Conservation (phyloP, 2,888 invertebrate genomes). For the Epistrophella euchroma region DNA sequence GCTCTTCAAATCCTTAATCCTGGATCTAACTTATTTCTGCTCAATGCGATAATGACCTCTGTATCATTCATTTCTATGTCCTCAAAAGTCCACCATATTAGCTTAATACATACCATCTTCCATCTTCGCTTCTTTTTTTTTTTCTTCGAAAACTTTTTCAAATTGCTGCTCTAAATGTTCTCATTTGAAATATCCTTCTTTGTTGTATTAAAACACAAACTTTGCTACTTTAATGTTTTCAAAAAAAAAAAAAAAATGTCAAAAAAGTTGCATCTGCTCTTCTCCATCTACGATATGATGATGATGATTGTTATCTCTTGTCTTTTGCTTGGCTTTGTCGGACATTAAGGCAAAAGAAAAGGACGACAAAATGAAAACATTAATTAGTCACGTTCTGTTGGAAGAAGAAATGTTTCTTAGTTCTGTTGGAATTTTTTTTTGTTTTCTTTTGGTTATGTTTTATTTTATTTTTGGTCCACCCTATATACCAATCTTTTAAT, state of each 20-base stretch:
- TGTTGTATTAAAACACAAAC: conserved; percentile 28
- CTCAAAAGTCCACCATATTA: conserved; percentile 3
- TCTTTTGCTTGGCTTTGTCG: conserved; percentile 19
- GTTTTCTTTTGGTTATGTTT: conserved; percentile 47
- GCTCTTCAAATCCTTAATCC: not conserved
- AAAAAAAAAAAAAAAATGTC: conserved; percentile 2
- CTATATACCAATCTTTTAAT: conserved; percentile 59
- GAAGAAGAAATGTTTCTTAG: conserved; percentile 60
- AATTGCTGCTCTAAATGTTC: conserved; percentile 49
- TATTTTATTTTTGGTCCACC: conserved; percentile 43
- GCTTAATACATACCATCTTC: not conserved
- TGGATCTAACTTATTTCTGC: not conserved
- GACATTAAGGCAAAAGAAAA: conserved; percentile 37
- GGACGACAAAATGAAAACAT: conserved; percentile 57
- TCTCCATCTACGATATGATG: conserved; percentile 26
- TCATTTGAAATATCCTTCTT: conserved; percentile 45
- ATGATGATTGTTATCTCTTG: conserved; percentile 52
- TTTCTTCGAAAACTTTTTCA: conserved; percentile 23
- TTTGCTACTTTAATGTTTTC: conserved; percentile 15
- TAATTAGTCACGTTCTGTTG: conserved; percentile 74
- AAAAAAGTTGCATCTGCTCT: conserved; percentile 59
- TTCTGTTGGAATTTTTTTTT: conserved; percentile 13
- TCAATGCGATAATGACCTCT: conserved; percentile 2
- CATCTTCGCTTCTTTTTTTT: not conserved
- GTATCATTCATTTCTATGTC: not conserved